These are phyloP conservation scores for Arctia plantaginis DNA, from an alignment of 2,888 invertebrate species.

Conservation along the genomic window DNA sequence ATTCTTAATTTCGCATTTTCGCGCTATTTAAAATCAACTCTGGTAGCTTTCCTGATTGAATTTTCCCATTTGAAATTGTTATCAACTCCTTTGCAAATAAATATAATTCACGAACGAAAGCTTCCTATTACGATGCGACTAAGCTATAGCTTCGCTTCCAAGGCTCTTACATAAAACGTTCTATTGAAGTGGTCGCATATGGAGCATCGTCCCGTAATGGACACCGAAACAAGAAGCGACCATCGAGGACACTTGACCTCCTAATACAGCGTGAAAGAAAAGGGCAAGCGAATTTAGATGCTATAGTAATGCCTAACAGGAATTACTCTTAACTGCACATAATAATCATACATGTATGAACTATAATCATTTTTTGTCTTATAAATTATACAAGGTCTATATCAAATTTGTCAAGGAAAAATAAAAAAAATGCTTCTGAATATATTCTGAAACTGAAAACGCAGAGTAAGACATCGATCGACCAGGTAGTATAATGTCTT, in stretches of 20 bases:
- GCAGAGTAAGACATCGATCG: not conserved
- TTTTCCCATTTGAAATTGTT: not conserved
- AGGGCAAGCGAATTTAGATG: constrained; percentile 2
- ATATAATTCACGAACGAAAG: not conserved
- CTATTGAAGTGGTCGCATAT: constrained; percentile 1
- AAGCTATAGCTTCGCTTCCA: constrained; percentile 2
- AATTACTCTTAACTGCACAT: not conserved
- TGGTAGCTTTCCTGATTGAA: not conserved
- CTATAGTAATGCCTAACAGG: not conserved
- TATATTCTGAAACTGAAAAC: no score
- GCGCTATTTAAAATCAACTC: not conserved
- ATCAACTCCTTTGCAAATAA: not conserved
- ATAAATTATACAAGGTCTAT: not conserved
- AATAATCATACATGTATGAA: no score
- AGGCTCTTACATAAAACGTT: constrained; percentile 5
- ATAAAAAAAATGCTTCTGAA: not conserved
- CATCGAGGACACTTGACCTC: constrained; percentile 18
- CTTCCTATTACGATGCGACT: not conserved
- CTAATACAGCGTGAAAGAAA: constrained; percentile 1
- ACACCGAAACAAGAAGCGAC: constrained; percentile 17
- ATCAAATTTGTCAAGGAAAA: not conserved
- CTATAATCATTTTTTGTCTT: not conserved
- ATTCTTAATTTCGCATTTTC: not conserved
- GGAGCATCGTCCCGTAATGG: constrained; percentile 15
- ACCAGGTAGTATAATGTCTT: no score